Evolutionary conservation across 2,113 vertebrate genomes (phyloP).

Genomic region (Budorcas taxicolor): DNA sequence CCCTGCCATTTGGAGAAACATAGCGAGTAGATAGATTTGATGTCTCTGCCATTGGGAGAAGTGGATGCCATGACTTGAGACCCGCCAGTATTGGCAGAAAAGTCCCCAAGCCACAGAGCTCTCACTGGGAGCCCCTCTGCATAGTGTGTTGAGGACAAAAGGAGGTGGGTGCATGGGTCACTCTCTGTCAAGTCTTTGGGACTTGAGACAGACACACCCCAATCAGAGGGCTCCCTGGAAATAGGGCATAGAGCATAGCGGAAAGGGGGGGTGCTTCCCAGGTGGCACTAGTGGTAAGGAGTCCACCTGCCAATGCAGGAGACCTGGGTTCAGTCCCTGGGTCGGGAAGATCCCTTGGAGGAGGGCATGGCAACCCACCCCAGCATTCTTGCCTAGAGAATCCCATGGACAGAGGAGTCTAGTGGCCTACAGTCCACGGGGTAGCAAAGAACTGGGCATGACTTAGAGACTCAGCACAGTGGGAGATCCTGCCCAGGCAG

Average conservation of each 20-base stretch:
- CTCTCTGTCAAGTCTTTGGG: not conserved
- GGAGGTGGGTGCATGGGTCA: not conserved
- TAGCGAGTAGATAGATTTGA: not conserved
- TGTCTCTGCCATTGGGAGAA: not conserved
- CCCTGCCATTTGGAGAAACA: not conserved
- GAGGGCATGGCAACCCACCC: not conserved
- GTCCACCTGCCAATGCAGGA: not conserved
- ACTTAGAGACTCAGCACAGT: not conserved
- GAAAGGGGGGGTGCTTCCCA: not conserved
- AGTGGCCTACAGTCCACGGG: not conserved
- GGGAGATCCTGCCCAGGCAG: not conserved
- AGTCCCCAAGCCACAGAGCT: not conserved
- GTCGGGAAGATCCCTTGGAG: not conserved
- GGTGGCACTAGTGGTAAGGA: not conserved
- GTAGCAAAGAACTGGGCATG: not conserved
- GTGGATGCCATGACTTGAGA: not conserved
- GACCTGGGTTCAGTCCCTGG: not conserved
- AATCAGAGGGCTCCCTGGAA: not conserved
- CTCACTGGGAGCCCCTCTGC: not conserved
- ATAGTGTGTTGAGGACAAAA: not conserved
- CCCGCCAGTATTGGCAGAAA: not conserved
- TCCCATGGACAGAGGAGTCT: not conserved
- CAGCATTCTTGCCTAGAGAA: not conserved
- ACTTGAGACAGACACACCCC: not conserved
- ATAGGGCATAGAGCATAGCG: accelerated